These are phyloP conservation scores for Papilio protenor DNA, from an alignment of 2,888 invertebrate genomes.

Conservation along the genomic window DNA sequence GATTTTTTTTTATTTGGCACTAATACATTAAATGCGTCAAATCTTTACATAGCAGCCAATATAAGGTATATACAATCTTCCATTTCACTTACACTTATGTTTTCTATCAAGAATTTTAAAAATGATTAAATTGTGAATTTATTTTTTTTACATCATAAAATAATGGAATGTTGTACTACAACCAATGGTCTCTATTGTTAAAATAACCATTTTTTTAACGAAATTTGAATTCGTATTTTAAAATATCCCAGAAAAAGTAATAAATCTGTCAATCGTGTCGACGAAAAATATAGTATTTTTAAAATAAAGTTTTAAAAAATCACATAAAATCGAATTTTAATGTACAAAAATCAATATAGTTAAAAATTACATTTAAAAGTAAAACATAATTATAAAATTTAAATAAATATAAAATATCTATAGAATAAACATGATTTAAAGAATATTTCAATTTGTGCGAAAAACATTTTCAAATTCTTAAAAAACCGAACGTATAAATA, in stretches of 20 bases:
- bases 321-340: background rate
- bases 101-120: background rate
- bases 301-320: background rate
- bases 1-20: slow-evolving; percentile 29
- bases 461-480: background rate
- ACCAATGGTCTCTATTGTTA: slow-evolving; percentile 30
- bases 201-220: background rate
- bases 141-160: background rate
- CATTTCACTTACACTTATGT: background rate
- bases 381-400: background rate
- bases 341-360: too few relatives aligned
- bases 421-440: background rate
- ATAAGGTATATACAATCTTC: background rate
- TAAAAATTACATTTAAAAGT: background rate
- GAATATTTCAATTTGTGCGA: background rate
- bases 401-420: too few relatives aligned
- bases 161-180: slow-evolving; percentile 41
- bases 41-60: background rate
- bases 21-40: slow-evolving; percentile 20
- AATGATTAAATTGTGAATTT: background rate
- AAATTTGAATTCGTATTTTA: background rate
- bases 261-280: background rate
- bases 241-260: too few relatives aligned
- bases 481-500: background rate
- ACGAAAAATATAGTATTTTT: background rate